phyloP scores from a whole-genome alignment of 2,113 vertebrate genomes.

The Paramisgurnus dabryanus region DNA sequence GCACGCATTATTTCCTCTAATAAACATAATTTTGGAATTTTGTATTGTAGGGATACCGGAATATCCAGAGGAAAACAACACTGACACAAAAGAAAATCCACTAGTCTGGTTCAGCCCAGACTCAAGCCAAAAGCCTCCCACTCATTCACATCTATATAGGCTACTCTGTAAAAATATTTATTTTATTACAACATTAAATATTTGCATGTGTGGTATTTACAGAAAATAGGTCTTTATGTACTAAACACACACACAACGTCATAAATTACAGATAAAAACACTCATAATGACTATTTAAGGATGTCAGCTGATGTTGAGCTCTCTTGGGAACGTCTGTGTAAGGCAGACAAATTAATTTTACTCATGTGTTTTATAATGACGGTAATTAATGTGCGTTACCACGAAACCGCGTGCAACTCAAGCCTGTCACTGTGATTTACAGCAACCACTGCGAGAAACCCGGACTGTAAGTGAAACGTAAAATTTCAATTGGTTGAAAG shows the following conservation, averaged over 20 bases:
- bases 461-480: neutral
- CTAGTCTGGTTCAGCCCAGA: too few relatives aligned
- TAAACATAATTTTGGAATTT: too few relatives aligned
- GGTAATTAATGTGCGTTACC: slow-evolving; percentile 69
- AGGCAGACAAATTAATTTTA: slow-evolving; percentile 56
- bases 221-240: too few relatives aligned
- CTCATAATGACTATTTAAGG: slow-evolving; percentile 33
- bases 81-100: too few relatives aligned
- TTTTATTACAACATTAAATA: too few relatives aligned
- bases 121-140: too few relatives aligned
- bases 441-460: slow-evolving; percentile 22
- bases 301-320: slow-evolving; percentile 36
- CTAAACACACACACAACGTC: slow-evolving; percentile 3
- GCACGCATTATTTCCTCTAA: too few relatives aligned
- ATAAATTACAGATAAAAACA: slow-evolving; percentile 39
- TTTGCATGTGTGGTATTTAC: too few relatives aligned
- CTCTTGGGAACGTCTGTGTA: slow-evolving; percentile 45
- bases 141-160: neutral
- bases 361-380: slow-evolving; percentile 61
- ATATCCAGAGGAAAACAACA: too few relatives aligned
- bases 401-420: slow-evolving; percentile 40
- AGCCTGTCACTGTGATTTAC: slow-evolving; percentile 52
- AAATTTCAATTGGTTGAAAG: neutral
- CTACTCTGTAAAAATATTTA: too few relatives aligned
- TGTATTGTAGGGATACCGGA: too few relatives aligned